Evolutionary conservation across 2,888 invertebrate genomes (phyloP).

Genomic region (Deilephila elpenor): DNA sequence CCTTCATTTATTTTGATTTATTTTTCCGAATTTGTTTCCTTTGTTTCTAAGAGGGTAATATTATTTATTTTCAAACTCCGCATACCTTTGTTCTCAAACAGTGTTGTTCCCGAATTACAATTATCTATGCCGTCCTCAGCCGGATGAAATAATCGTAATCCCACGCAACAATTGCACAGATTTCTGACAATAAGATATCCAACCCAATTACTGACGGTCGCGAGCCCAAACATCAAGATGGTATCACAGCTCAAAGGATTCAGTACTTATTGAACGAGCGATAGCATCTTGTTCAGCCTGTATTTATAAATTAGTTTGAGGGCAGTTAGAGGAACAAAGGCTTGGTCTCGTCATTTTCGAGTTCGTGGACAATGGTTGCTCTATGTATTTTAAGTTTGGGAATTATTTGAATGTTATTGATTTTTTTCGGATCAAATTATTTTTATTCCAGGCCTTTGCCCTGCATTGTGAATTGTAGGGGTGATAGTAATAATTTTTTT

Average conservation of each 20-base stretch:
- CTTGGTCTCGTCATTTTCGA: neutral
- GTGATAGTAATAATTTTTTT: too few relatives aligned
- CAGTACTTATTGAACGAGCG: conserved; percentile 6
- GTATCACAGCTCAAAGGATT: neutral
- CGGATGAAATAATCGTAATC: too few relatives aligned
- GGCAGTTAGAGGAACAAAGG: conserved; percentile 3
- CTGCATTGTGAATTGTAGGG: too few relatives aligned
- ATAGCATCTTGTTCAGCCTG: conserved; percentile 1
- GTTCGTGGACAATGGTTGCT: neutral
- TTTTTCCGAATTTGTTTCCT: too few relatives aligned
- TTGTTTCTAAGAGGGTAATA: too few relatives aligned
- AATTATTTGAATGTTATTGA: neutral
- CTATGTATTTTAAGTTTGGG: neutral
- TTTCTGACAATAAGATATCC: neutral
- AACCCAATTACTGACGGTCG: neutral
- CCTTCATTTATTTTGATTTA: too few relatives aligned
- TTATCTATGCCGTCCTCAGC: too few relatives aligned
- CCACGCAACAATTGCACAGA: conserved; percentile 1
- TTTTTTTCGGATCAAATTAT: too few relatives aligned
- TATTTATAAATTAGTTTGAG: conserved; percentile 24
- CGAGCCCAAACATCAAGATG: neutral
- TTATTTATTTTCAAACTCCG: too few relatives aligned
- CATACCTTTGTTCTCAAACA: too few relatives aligned
- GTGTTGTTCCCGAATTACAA: too few relatives aligned
- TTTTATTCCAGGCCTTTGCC: too few relatives aligned